These are phyloP conservation scores for Melanotaenia maccullochi DNA, from an alignment of 2,797 vertebrate genomes.

Conservation along the genomic window DNA sequence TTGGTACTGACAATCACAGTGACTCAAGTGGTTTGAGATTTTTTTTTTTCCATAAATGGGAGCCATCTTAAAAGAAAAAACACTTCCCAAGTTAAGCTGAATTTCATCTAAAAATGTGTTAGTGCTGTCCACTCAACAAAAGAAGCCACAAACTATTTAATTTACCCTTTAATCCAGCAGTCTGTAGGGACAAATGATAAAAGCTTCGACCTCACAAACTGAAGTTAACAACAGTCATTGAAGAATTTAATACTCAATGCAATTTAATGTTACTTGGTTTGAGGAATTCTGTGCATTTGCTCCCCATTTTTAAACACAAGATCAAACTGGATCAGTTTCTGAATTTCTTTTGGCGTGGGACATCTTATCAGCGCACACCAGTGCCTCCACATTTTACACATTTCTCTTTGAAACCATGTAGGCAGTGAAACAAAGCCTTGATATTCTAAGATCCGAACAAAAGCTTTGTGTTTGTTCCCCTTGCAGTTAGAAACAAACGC, in stretches of 20 bases:
- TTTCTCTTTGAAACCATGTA: constrained; percentile 48
- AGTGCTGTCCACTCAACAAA: not conserved
- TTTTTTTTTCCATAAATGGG: constrained; percentile 5
- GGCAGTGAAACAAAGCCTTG: constrained; percentile 60
- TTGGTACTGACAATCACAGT: constrained; percentile 15
- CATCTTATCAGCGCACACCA: constrained; percentile 47
- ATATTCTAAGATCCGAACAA: constrained; percentile 65
- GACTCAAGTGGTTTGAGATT: constrained; percentile 6
- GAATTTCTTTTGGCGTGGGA: constrained; percentile 33
- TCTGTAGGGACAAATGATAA: constrained; percentile 5
- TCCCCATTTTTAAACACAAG: constrained; percentile 24
- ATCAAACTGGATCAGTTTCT: constrained; percentile 46
- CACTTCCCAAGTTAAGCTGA: not conserved
- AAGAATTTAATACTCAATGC: constrained; percentile 21
- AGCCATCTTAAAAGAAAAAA: not conserved
- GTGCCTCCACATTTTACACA: constrained; percentile 42
- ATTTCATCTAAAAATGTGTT: not conserved
- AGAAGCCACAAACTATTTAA: not conserved
- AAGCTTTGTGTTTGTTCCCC: constrained; percentile 53
- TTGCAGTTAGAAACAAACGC: constrained; percentile 47
- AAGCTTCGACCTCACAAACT: constrained; percentile 8
- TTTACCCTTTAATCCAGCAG: constrained; percentile 11
- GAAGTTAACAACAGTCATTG: constrained; percentile 13
- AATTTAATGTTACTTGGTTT: constrained; percentile 5
- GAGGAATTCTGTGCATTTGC: constrained; percentile 32